Evolutionary conservation across 2,888 invertebrate species (phyloP).

Genomic region (Agonum fuliginosum): DNA sequence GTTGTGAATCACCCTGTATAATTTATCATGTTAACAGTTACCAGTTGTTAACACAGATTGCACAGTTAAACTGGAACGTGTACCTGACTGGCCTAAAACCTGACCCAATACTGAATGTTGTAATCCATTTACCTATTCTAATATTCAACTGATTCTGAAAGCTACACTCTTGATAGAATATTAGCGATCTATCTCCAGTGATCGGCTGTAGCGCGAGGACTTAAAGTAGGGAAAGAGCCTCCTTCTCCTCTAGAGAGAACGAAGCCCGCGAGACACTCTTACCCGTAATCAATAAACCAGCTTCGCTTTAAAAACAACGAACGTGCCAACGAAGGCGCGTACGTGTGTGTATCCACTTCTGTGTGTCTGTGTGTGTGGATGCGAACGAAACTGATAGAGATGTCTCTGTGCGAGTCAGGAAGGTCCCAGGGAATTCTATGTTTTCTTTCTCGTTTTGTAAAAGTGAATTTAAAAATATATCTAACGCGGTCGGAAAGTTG

Average conservation of each 20-base stretch:
- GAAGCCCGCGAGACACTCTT: slow-evolving; percentile 10
- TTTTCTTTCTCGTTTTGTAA: slow-evolving; percentile 32
- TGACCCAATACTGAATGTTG: no score
- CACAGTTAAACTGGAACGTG: no score
- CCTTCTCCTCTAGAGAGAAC: neutral
- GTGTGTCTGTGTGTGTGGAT: neutral
- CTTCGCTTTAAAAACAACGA: slow-evolving; percentile 37
- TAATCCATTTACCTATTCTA: no score
- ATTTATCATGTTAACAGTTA: no score
- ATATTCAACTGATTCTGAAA: no score
- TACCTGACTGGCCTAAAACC: no score
- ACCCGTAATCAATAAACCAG: slow-evolving; percentile 35
- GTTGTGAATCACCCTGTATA: no score
- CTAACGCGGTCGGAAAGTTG: slow-evolving; percentile 27
- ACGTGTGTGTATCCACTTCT: neutral
- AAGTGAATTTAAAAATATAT: slow-evolving; percentile 44
- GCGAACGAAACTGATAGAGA: neutral
- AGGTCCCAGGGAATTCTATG: slow-evolving; percentile 1
- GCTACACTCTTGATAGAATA: no score
- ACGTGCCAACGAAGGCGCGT: slow-evolving; percentile 18
- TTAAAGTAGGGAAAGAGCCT: neutral
- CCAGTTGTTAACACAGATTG: no score
- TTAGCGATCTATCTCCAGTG: no score
- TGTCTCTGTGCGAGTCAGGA: neutral
- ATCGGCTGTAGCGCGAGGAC: no score